Percentiles rank a stretch among this genome's conserved stretches.
Evolutionary conservation across 2,797 vertebrate species (phyloP).

Genomic region (Catamblyrhynchus diadema): DNA sequence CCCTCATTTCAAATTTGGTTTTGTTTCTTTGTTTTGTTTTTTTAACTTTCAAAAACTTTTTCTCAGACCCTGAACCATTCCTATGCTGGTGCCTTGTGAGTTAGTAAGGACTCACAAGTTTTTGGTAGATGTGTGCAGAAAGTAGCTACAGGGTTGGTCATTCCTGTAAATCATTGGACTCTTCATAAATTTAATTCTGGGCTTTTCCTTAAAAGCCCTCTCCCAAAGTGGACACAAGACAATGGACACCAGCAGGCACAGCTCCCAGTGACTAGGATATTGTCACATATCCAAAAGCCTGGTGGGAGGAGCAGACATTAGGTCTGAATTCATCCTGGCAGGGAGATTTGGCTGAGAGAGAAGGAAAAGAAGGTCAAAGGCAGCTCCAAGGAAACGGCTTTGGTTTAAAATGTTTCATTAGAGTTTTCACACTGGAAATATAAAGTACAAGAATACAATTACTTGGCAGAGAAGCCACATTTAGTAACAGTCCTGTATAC

Average conservation of each 20-base stretch:
- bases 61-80: neutral
- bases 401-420: conserved; percentile 50
- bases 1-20: neutral
- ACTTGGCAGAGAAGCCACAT: neutral
- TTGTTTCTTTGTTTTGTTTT: neutral
- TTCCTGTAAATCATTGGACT: conserved; percentile 32
- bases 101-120: neutral
- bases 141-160: neutral
- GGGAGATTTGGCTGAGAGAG: conserved; percentile 7
- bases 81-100: neutral
- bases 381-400: conserved; percentile 61
- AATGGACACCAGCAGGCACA: conserved; percentile 56
- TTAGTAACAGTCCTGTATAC: conserved; percentile 1
- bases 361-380: conserved; percentile 53
- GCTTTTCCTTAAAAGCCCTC: conserved; percentile 38
- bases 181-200: conserved; percentile 12
- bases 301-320: conserved; percentile 56
- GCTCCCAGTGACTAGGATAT: conserved; percentile 41
- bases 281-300: conserved; percentile 59
- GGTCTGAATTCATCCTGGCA: conserved; percentile 57
- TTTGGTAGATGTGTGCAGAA: neutral
- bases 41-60: neutral
- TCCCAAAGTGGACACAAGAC: conserved; percentile 47
- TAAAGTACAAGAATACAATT: neutral
- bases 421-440: conserved; percentile 42